Evolutionary conservation across 2,797 vertebrate genomes (phyloP), one percentile per base, ranked within the genome.

Genomic region (Argya squamiceps): DNA sequence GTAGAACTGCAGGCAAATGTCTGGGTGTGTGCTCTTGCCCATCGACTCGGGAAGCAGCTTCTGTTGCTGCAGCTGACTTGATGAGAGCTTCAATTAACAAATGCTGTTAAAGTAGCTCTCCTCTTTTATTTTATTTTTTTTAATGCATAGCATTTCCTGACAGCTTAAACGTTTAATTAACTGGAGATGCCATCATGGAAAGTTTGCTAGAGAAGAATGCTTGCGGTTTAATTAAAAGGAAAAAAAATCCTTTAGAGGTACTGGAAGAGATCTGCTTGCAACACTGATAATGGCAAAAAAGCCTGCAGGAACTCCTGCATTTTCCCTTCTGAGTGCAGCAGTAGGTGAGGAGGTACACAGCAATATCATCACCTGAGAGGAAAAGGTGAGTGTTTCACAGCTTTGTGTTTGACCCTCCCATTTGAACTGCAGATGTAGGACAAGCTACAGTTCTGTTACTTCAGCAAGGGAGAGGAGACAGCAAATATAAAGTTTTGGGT

Each of bases 91-190:
- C 88, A 96, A 84, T 95, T 96, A 97, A 93, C 90, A 74, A 91
- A 93, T 76, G 70, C 78, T 96, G 86, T 97, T 94, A 91, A 96
- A 80, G 68, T 78, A 92, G 79, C 71, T 88, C 69, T 89, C 69
- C 73, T 84, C 69, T 88, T 88, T 90, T 60, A 53, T 75, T 90
- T 78, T 75, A 30, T 78, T 90, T 47, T 82, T 82, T 92, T 55
- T 22, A 96, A 96, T 93, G 95, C 71, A 89, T 91, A 97, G 93
- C 79, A 85, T 55, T 74, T 98, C 84, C 96, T 97, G 96, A 97
- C 91, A 97, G 93, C 96, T 95, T 96, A 97, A 98, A 97, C 93
- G 49, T 96, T 98, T 98, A 98, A 98, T 98, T 98, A 98, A 97
- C 95, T 94, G 92, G 96, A 96, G 97, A 96, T 92, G 96, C 92